Evolutionary conservation across 1,140 invertebrate species (phyloP), one percentile per base, ranked within the genome.

Genomic region (Manduca sexta): DNA sequence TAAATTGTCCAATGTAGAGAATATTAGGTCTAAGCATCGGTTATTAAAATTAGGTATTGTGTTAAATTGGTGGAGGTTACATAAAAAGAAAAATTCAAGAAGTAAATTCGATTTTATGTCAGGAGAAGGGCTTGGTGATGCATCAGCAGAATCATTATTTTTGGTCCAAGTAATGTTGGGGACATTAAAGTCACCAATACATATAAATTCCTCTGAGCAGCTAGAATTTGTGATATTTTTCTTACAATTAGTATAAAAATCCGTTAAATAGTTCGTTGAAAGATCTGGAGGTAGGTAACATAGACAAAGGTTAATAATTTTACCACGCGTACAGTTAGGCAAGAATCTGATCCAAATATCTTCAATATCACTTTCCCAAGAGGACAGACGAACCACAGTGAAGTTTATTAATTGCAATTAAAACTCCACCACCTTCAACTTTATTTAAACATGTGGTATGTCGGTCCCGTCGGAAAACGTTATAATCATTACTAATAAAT

Each of bases 381-480:
- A 33, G 12, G 13, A 4, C 26, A 34, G 52, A 30, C 57, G 49
- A 26, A 54, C 29, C 17, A 38, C 41, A 14, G 0, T 37, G 30
- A 43, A 45, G 39, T n/a, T 47, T 46, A 40, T 49, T 57, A 13
- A 43, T 35, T 3, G 38, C 47, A 2, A 49, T 3, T 18, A 49
- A 13, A 11, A 57, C 42, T 17, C 51, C 60, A 13, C 49, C 51
- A 3, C 49, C 59, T 8, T 52, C 48, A 21, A 14, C 10, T 42
- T 62, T 62, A 46, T 7, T 21, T 4, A 14, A 13, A 43, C 18
- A 13, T 11, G 45, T 49, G 8, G 29, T 30, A n/a, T 10, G 8
- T 5, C 50, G 50, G 41, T 60, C 53, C 4, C 57, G 44, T n/a
- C 57, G 31, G 30, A 53, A 58, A 14, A 65, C 26, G 29, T 17